These are phyloP conservation scores for Apteryx mantelli DNA, from an alignment of 2,113 vertebrate species.

Conservation along the genomic window DNA sequence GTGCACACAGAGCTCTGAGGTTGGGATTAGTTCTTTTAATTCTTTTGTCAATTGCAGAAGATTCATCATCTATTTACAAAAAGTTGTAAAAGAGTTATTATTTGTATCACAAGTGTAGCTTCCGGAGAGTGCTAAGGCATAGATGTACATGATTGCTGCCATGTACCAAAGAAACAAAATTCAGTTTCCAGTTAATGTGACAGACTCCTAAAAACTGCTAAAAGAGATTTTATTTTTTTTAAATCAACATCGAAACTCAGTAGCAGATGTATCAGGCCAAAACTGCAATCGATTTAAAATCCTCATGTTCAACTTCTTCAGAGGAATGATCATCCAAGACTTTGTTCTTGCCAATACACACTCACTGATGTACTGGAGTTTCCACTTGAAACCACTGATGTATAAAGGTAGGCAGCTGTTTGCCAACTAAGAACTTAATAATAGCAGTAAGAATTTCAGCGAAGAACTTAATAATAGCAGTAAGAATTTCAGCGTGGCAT, in stretches of 20 bases:
- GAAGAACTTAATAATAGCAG: no score
- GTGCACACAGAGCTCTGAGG: background rate
- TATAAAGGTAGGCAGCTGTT: background rate
- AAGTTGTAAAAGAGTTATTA: background rate
- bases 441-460: background rate
- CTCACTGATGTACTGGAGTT: background rate
- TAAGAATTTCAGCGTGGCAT: background rate
- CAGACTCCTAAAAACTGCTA: background rate
- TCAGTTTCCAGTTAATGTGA: background rate
- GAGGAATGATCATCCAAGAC: background rate
- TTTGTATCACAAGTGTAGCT: background rate
- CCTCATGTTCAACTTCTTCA: rapidly evolving
- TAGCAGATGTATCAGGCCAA: background rate
- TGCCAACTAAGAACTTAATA: background rate
- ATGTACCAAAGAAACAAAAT: background rate
- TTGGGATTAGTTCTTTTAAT: background rate
- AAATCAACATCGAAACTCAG: background rate
- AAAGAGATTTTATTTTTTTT: background rate
- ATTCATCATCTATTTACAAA: background rate
- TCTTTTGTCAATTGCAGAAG: background rate
- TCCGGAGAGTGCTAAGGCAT: background rate
- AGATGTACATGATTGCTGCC: background rate
- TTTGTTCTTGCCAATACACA: background rate
- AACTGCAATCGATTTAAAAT: background rate
- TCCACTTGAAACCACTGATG: background rate